These are phyloP conservation scores for Chironomus tepperi DNA, from an alignment of 1,140 invertebrate species.

Conservation along the genomic window DNA sequence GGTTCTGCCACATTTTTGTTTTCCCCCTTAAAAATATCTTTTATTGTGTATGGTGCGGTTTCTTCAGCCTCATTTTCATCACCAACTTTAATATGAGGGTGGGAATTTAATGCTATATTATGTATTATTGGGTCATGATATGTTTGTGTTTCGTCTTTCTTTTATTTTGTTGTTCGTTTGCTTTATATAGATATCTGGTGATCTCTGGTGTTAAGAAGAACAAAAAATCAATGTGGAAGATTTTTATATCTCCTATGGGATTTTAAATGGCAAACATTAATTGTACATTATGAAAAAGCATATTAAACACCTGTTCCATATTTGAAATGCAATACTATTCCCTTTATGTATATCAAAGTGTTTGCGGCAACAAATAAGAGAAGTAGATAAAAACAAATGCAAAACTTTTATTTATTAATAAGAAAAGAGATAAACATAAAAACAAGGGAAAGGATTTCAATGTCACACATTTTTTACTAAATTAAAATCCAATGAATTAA, in stretches of 20 bases:
- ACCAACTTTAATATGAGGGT: constrained; percentile 4
- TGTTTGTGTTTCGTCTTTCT: background rate
- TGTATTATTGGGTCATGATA: constrained; percentile 21
- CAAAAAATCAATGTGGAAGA: background rate
- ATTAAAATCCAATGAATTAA: background rate
- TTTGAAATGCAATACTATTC: background rate
- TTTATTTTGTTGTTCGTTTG: background rate
- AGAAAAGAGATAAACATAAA: no score
- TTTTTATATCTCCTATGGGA: background rate
- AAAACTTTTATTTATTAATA: no score
- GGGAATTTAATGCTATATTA: constrained; percentile 15
- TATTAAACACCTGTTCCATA: constrained; percentile 26
- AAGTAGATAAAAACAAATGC: background rate
- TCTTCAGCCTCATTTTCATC: background rate
- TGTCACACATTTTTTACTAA: background rate
- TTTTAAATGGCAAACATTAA: constrained; percentile 24
- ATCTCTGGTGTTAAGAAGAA: background rate
- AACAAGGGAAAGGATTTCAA: background rate
- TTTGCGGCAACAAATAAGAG: background rate
- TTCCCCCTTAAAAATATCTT: background rate
- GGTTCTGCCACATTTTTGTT: background rate
- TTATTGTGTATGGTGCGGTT: constrained; percentile 6
- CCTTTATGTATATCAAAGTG: background rate
- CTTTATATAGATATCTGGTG: background rate
- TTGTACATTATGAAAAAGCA: constrained; percentile 26